Conservation (phyloP, 2,797 vertebrate genomes). For the Onychomys arenicola region DNA sequence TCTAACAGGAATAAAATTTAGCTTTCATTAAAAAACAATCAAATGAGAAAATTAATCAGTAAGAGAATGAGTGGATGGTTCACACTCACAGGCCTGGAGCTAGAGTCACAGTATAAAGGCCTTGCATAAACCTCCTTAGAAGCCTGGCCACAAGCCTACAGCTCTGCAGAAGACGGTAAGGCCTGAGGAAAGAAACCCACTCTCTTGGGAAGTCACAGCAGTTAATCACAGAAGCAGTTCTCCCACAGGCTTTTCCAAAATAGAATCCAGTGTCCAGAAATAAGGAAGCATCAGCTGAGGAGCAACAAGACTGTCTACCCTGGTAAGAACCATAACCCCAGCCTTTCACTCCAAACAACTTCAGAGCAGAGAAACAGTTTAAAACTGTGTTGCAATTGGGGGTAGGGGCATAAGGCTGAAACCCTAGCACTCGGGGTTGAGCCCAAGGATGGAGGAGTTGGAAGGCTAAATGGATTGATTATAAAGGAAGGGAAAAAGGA, state of each 20-base stretch:
- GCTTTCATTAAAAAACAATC: background rate
- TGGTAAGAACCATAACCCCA: background rate
- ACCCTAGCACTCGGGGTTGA: background rate
- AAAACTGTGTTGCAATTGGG: background rate
- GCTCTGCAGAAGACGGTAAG: background rate
- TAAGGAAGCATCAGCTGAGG: background rate
- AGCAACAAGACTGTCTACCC: background rate
- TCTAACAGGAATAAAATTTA: constrained; percentile 37
- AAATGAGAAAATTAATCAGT: background rate
- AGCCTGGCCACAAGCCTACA: background rate
- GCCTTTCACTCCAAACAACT: background rate
- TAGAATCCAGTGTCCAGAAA: background rate
- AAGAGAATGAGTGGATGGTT: background rate
- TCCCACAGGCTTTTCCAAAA: background rate
- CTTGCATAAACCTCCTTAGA: background rate
- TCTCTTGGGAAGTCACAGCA: background rate
- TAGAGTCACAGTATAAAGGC: background rate
- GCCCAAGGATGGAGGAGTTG: background rate
- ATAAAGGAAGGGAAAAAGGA: background rate
- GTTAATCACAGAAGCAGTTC: background rate
- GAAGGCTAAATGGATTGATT: background rate
- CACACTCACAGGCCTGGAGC: background rate
- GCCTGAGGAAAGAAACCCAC: background rate
- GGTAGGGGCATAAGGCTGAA: background rate
- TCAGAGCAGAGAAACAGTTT: background rate